phyloP scores from a whole-genome alignment of 2,797 vertebrate genomes.

The Synaphobranchus kaupii region DNA sequence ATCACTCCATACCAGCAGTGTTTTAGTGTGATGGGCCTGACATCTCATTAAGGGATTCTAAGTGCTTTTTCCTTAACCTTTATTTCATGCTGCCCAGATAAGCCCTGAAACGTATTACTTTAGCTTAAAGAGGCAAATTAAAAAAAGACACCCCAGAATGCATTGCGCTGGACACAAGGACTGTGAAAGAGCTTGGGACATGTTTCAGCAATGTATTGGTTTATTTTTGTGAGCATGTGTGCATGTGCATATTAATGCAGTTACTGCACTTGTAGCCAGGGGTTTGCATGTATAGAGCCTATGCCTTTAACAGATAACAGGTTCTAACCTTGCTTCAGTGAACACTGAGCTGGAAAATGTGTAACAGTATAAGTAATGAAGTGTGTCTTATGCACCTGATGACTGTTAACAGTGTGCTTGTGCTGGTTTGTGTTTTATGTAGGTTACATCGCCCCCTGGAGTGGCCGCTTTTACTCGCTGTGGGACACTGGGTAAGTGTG shows the following conservation, averaged over 20 bases:
- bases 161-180: background rate
- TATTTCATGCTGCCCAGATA: background rate
- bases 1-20: background rate
- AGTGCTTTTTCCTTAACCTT: background rate
- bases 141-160: background rate
- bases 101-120: background rate
- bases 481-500: constrained; percentile 97
- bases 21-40: background rate
- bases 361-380: background rate
- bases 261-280: background rate
- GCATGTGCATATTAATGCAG: background rate
- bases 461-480: constrained; percentile 96
- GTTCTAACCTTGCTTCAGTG: background rate
- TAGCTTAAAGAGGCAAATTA: background rate
- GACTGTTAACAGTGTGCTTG: background rate
- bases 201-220: background rate
- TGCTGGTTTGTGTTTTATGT: constrained; percentile 46
- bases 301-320: background rate
- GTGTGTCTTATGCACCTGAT: background rate
- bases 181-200: background rate
- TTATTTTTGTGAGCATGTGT: background rate
- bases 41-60: background rate
- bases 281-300: background rate
- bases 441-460: constrained; percentile 99
- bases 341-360: background rate